phyloP scores from a whole-genome alignment of 2,797 vertebrate genomes.

The Acanthurus tractus region DNA sequence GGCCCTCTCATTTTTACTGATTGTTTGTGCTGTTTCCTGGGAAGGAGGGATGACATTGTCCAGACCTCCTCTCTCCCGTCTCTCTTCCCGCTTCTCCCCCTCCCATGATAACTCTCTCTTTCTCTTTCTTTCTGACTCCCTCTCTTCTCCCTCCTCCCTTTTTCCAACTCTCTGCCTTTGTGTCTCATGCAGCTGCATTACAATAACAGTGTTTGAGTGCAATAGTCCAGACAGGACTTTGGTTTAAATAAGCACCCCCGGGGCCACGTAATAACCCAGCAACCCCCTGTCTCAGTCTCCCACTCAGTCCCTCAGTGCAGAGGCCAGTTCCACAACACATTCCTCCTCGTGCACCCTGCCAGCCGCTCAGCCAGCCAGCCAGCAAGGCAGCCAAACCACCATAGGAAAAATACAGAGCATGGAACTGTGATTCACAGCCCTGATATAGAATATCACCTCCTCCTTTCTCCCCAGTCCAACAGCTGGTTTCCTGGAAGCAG shows the following conservation, averaged over 20 bases:
- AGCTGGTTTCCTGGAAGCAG: constrained; percentile 87
- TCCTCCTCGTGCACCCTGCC: constrained; percentile 71
- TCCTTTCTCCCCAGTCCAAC: constrained; percentile 75
- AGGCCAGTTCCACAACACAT: constrained; percentile 72
- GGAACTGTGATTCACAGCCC: constrained; percentile 85
- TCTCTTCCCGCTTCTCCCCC: constrained; percentile 29
- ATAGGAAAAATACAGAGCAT: constrained; percentile 83
- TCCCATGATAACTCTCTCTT: constrained; percentile 48
- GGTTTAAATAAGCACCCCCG: constrained; percentile 81
- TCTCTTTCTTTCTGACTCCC: constrained; percentile 46
- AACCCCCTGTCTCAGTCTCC: constrained; percentile 68
- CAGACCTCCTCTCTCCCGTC: constrained; percentile 61
- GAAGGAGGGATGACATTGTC: constrained; percentile 72
- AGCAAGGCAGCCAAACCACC: constrained; percentile 76
- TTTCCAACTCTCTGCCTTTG: constrained; percentile 68
- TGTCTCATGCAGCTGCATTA: constrained; percentile 78
- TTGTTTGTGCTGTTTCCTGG: constrained; percentile 77
- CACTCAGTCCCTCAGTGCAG: constrained; percentile 63
- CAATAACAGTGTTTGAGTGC: constrained; percentile 82
- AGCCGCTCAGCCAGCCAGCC: constrained; percentile 64
- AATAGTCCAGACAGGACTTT: constrained; percentile 81
- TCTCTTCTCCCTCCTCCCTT: constrained; percentile 49
- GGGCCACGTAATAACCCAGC: constrained; percentile 80
- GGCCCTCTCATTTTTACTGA: constrained; percentile 62
- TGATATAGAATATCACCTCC: constrained; percentile 85